Percentiles rank a stretch among this genome's conserved stretches.
These are phyloP conservation scores for Rhyacichthys aspro DNA, from an alignment of 2,797 vertebrate genomes.

Conservation along the genomic window DNA sequence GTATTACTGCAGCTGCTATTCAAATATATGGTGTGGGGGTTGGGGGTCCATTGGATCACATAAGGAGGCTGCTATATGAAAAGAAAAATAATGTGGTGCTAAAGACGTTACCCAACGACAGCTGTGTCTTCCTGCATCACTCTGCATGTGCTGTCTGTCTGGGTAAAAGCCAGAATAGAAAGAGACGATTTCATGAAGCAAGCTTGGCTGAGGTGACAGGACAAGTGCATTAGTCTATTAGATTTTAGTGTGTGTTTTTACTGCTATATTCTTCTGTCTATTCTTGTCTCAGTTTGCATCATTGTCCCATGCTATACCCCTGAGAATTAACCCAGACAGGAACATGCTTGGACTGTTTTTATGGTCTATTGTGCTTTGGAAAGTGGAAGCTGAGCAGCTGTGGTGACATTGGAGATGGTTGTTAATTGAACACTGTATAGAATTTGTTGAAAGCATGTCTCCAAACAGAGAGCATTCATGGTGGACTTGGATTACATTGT, in stretches of 20 bases:
- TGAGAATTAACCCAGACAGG: slow-evolving; percentile 37
- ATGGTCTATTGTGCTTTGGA: slow-evolving; percentile 61
- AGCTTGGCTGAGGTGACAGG: slow-evolving; percentile 8
- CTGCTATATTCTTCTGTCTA: slow-evolving; percentile 22
- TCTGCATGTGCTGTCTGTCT: slow-evolving; percentile 21
- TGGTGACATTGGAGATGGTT: slow-evolving; percentile 67
- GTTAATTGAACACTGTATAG: slow-evolving; percentile 21
- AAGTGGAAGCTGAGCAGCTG: slow-evolving; percentile 63
- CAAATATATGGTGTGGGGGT: slow-evolving; percentile 54
- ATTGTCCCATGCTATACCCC: slow-evolving; percentile 41
- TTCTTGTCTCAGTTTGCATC: slow-evolving; percentile 39
- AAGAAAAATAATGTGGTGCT: slow-evolving; percentile 8
- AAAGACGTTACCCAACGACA: slow-evolving; percentile 12
- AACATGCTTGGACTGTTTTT: slow-evolving; percentile 28
- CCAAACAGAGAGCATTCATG: slow-evolving; percentile 16
- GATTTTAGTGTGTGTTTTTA: slow-evolving; percentile 26
- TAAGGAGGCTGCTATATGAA: slow-evolving; percentile 16
- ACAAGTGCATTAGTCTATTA: slow-evolving; percentile 27
- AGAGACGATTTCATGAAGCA: slow-evolving; percentile 11
- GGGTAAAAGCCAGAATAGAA: slow-evolving; percentile 23
- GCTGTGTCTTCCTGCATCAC: slow-evolving; percentile 2
- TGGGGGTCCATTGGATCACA: slow-evolving; percentile 43
- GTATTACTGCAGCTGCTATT: slow-evolving; percentile 43
- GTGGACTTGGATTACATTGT: slow-evolving; percentile 1
- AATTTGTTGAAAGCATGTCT: slow-evolving; percentile 15